Percentiles rank a stretch among this genome's conserved stretches.
phyloP scores from a whole-genome alignment of 1,140 invertebrate genomes.

The Mylabris phalerata region DNA sequence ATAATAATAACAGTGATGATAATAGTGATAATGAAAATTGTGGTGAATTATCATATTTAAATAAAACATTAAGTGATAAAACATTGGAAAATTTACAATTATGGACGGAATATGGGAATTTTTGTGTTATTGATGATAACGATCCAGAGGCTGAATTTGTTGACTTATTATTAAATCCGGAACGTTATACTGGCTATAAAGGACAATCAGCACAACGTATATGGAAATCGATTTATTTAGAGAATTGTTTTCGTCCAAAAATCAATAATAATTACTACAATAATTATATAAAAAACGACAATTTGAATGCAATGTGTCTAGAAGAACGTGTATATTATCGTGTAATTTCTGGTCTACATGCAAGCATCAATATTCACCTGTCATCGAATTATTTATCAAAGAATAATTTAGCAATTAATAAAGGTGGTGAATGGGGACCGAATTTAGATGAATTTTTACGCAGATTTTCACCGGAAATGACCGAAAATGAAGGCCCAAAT shows the following conservation, averaged over 20 bases:
- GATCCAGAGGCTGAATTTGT: slow-evolving; percentile 79
- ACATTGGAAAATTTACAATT: slow-evolving; percentile 67
- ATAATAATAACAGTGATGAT: slow-evolving; percentile 30
- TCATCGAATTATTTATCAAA: slow-evolving; percentile 82
- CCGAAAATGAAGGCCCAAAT: slow-evolving; percentile 79
- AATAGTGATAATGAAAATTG: slow-evolving; percentile 44
- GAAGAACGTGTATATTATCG: slow-evolving; percentile 96
- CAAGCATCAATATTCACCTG: slow-evolving; percentile 95
- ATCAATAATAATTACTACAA: slow-evolving; percentile 22
- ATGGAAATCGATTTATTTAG: slow-evolving; percentile 95
- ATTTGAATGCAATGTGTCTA: slow-evolving; percentile 69
- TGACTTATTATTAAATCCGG: slow-evolving; percentile 91
- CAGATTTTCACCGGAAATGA: slow-evolving; percentile 81
- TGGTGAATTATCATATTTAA: slow-evolving; percentile 66
- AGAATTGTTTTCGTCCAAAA: slow-evolving; percentile 86
- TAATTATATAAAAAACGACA: slow-evolving; percentile 50
- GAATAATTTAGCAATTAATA: slow-evolving; percentile 24
- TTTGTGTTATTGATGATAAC: slow-evolving; percentile 82
- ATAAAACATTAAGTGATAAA: slow-evolving; percentile 79
- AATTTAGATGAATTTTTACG: slow-evolving; percentile 82
- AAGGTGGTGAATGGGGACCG: slow-evolving; percentile 72
- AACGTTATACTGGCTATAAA: slow-evolving; percentile 93
- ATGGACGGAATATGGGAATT: slow-evolving; percentile 88
- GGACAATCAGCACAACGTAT: slow-evolving; percentile 89
- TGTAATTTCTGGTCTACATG: slow-evolving; percentile 93